Evolutionary conservation across 2,797 vertebrate species (phyloP), one percentile per base, ranked within the genome.

Genomic region (Neopelma chrysocephalum): DNA sequence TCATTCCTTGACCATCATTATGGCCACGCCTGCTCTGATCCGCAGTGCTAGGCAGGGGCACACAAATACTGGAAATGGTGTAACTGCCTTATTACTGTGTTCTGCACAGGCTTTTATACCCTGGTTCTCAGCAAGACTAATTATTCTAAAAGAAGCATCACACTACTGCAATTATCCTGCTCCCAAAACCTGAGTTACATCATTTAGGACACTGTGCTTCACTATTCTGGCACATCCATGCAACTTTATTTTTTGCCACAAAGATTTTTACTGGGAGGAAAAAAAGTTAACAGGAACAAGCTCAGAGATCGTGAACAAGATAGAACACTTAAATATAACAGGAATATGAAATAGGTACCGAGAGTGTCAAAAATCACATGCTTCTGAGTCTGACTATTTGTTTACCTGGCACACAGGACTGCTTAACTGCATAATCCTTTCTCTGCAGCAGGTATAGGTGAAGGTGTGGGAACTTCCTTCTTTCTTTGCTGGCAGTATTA

Each of bases 61-160:
- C 73, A 56, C 43, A 31, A 73, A 89, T 95, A 93, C 95, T 95
- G 96, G 90, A 95, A 96, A 95, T 89, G 80, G 93, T 90, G 88
- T 88, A 95, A 95, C 93, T 73, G 86, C 75, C n/a, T 95, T 91
- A 93, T 82, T 94, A 92, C 86, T 72, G 77, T 31, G 73, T 70
- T 94, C 86, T 87, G 92, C 66, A 65, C 56, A 79, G 83, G 82
- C 80, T 95, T 96, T 97, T 84, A 93, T 87, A 95, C 58, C 62
- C 80, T 87, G 77, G 40, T 92, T 96, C 94, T 93, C 90, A 95
- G 92, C 68, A 93, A 94, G 92, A 90, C 86, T 94, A 94, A 96
- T 96, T 95, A 97, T 92, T 90, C 88, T 95, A 93, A 95, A 96
- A 96, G 94, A 82, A 94, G 62, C 43, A 69, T 92, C 93, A 79